Evolutionary conservation across 2,113 vertebrate genomes (phyloP).

Genomic region (Oxyura jamaicensis): DNA sequence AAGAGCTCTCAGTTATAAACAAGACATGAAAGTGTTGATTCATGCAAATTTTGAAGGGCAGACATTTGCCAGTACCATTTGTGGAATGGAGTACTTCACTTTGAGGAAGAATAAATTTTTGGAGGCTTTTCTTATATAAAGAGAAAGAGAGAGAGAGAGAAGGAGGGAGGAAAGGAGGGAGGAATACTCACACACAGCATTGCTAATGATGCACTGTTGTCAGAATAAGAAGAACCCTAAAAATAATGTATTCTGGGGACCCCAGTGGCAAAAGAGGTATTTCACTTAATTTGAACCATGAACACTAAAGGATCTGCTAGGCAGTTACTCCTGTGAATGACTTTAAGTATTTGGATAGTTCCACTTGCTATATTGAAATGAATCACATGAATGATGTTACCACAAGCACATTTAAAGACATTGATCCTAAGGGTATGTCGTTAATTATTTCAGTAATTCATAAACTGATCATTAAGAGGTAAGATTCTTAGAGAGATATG

Average conservation of each 20-base stretch:
- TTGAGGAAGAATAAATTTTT: not conserved
- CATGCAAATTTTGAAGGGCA: not conserved
- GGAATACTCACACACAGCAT: not conserved
- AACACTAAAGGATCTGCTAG: not conserved
- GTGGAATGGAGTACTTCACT: not conserved
- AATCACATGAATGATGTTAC: not conserved
- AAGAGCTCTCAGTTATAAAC: not conserved
- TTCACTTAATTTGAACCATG: not conserved
- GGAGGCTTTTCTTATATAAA: not conserved
- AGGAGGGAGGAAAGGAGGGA: not conserved
- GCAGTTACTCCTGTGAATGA: not conserved
- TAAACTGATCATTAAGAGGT: not conserved
- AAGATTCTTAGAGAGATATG: not conserved
- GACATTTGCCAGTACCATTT: not conserved
- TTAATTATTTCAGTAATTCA: constrained; percentile 33
- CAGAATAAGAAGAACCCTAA: not conserved
- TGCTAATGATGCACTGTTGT: not conserved
- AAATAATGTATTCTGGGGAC: not conserved
- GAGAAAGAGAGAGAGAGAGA: not conserved
- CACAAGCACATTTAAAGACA: not conserved
- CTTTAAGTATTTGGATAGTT: not conserved
- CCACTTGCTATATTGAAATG: not conserved
- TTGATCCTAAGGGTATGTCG: not conserved
- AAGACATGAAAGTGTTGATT: not conserved
- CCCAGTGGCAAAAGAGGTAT: not conserved